Conservation (phyloP, 2,888 invertebrate species). For the Lithophane semibrunnea region DNA sequence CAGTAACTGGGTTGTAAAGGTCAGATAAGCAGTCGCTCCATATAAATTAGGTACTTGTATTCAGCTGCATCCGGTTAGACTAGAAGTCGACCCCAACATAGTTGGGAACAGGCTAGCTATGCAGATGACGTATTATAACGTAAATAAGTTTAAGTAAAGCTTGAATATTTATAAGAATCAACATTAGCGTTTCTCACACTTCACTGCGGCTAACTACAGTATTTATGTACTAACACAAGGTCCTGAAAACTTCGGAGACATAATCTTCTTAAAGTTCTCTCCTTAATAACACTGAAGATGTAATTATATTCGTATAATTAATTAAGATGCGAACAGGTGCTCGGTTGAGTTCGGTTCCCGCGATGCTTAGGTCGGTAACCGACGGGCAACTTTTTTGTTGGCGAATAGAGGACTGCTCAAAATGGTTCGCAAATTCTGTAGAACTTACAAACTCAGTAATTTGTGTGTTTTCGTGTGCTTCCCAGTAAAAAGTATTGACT, state of each 20-base stretch:
- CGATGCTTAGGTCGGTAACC: conserved; percentile 58
- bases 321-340: conserved; percentile 73
- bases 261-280: conserved; percentile 72
- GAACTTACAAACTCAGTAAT: background rate
- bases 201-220: conserved; percentile 12
- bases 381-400: conserved; percentile 41
- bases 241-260: conserved; percentile 54
- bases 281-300: conserved; percentile 70
- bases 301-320: conserved; percentile 75
- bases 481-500: no score
- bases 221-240: conserved; percentile 51
- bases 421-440: background rate
- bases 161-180: conserved; percentile 20
- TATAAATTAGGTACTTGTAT: background rate
- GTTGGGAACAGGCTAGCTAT: background rate
- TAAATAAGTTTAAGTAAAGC: background rate
- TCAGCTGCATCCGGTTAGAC: background rate
- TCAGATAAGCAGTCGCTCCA: background rate
- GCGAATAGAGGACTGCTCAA: background rate
- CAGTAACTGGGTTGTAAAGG: background rate
- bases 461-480: background rate
- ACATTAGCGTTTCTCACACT: conserved; percentile 10
- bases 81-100: background rate
- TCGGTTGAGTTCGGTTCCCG: conserved; percentile 67
- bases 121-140: background rate